A percentile compares a stretch with the other conserved stretches of the same genome.
Conservation (phyloP, 2,113 vertebrate genomes). For the Eulemur rufifrons region DNA sequence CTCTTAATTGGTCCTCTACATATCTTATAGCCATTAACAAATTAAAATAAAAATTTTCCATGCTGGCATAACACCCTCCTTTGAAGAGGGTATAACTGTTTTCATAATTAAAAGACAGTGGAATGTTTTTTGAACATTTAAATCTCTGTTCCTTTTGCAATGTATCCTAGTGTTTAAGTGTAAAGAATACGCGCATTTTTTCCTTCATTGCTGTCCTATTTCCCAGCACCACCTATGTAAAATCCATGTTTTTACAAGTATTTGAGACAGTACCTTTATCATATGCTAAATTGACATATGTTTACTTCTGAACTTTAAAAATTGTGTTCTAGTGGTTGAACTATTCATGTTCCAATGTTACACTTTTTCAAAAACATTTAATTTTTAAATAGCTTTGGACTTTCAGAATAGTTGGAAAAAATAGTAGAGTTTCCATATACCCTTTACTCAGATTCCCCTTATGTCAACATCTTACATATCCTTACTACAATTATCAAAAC, state of each 20-base stretch:
- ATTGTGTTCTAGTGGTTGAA: neutral
- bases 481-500: neutral
- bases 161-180: neutral
- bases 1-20: neutral
- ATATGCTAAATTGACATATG: neutral
- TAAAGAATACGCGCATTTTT: neutral
- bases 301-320: neutral
- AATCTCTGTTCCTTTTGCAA: neutral
- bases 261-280: neutral
- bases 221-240: neutral
- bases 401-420: constrained; percentile 17
- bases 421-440: neutral
- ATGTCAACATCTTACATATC: neutral
- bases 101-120: neutral
- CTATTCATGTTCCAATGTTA: neutral
- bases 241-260: neutral
- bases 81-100: neutral
- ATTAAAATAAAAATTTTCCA: neutral
- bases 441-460: neutral
- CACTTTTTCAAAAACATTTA: neutral
- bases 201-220: neutral
- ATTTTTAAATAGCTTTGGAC: neutral
- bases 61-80: neutral
- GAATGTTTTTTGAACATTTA: neutral
- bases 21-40: neutral